Evolutionary conservation across 2,113 vertebrate species (phyloP), one percentile per base, ranked within the genome.

Genomic region (Peromyscus californicus): DNA sequence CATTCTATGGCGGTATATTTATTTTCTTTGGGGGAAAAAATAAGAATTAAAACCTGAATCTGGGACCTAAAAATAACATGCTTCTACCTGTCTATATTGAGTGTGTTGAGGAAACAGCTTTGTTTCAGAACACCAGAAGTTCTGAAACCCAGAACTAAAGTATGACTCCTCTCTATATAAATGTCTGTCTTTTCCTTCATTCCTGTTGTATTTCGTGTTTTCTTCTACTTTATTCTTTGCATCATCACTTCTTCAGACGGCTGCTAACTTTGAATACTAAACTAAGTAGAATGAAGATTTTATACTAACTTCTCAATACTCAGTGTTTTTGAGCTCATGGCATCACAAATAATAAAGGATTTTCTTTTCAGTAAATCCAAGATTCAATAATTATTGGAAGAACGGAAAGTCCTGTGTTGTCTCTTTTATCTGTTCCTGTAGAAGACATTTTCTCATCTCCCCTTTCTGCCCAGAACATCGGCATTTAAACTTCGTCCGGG

Each of bases 231-330:
- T 9, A 36, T 75, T 91, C 31, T 65, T 76, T 96, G n/a, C 45
- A 45, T 45, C 6, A 13, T 89, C 45, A 80, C 67, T 89, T 69
- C 45, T 70, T 97, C 89, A 82, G 70, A 67, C 80, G 88, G 48
- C 63, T 54, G 1, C 51, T 83, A 63, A 84, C n/a, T 39, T 65
- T 61, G 75, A 89, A 65, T 90, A 83, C 59, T 4, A 80, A 63
- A 45, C 82, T 88, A 92, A 75, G 69, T 21, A 88, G 85, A 93
- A 80, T 75, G 57, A 90, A 80, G 90, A 89, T 87, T 89, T 61
- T 91, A 61, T 61, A 45, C 39, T 93, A 13, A 92, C 69, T 97
- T 97, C 93, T 80, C n/a, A 74, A 78, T 45, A 97, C 45, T 87
- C 84, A 93, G 76, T 89, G 78, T 89, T 36, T 95, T 92, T 33